Percentiles rank a stretch among this genome's conserved stretches.
These are phyloP conservation scores for Oxyura jamaicensis DNA, from an alignment of 2,113 vertebrate species.

Conservation along the genomic window DNA sequence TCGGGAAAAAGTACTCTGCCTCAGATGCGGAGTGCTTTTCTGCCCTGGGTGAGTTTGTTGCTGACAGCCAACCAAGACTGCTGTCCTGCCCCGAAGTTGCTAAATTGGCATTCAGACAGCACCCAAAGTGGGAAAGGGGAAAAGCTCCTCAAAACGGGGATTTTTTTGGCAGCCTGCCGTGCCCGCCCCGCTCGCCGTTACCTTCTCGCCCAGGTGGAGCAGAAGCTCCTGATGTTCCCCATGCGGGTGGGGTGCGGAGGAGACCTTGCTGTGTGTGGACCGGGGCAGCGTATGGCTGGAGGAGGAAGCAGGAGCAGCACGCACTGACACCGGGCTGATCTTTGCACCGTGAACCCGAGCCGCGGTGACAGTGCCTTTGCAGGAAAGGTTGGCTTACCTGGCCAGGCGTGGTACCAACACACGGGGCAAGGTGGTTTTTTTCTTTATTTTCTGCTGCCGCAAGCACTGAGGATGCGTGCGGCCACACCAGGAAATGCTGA, in stretches of 20 bases:
- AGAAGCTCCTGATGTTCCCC: background rate
- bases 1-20: background rate
- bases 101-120: background rate
- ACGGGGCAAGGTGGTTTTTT: background rate
- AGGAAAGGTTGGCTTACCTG: background rate
- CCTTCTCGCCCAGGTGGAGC: background rate
- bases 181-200: background rate
- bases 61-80: background rate
- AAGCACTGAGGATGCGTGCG: fast-evolving
- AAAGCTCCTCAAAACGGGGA: background rate
- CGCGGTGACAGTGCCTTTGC: background rate
- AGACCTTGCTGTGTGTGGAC: background rate
- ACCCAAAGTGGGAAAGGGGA: background rate
- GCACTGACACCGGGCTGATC: background rate
- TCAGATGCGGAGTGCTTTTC: background rate
- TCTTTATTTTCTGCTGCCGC: background rate
- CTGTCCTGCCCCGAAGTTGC: background rate
- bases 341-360: background rate
- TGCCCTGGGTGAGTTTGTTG: conserved; percentile 21
- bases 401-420: background rate
- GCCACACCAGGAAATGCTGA: background rate
- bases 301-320: background rate
- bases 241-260: background rate
- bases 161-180: background rate
- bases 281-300: background rate